phyloP scores from a whole-genome alignment of 1,140 invertebrate genomes.

The Sinella curviseta region DNA sequence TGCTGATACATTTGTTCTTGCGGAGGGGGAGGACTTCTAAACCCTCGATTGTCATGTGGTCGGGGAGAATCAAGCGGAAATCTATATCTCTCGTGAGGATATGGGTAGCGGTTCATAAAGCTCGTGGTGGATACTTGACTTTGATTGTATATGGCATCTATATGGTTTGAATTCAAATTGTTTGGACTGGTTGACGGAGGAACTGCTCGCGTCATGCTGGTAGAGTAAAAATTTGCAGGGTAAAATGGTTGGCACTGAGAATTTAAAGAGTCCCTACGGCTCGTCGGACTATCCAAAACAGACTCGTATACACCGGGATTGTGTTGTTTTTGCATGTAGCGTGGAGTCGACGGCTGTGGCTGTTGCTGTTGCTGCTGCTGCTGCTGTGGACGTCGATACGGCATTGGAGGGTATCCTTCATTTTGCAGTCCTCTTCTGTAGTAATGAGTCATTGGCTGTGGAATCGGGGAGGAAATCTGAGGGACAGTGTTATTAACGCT shows the following conservation, averaged over 20 bases:
- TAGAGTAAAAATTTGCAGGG: constrained; percentile 18
- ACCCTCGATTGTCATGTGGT: not conserved
- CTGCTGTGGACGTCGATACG: not conserved
- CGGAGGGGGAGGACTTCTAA: not conserved
- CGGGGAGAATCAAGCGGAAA: constrained; percentile 1
- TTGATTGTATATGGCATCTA: constrained; percentile 16
- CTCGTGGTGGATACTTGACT: constrained; percentile 11
- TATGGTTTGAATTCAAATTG: not conserved
- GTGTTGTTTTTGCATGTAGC: constrained; percentile 11
- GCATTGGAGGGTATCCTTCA: not conserved
- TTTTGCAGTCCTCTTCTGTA: not conserved
- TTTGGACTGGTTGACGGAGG: not conserved
- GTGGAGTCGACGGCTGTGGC: constrained; percentile 4
- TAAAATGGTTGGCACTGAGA: constrained; percentile 24
- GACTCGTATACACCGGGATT: constrained; percentile 6
- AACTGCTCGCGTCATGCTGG: constrained; percentile 11
- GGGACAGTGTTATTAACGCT: not conserved
- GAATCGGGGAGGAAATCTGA: constrained; percentile 14
- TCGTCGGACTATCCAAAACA: constrained; percentile 15
- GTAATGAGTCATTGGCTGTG: constrained; percentile 5
- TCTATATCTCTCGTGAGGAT: constrained; percentile 4
- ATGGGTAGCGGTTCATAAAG: constrained; percentile 1
- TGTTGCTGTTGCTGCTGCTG: no score
- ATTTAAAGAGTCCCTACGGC: not conserved
- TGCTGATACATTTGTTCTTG: not conserved